Base-by-base conservation (phyloP, 2,888 invertebrate genomes). In the Patella ulyssiponensis region DNA sequence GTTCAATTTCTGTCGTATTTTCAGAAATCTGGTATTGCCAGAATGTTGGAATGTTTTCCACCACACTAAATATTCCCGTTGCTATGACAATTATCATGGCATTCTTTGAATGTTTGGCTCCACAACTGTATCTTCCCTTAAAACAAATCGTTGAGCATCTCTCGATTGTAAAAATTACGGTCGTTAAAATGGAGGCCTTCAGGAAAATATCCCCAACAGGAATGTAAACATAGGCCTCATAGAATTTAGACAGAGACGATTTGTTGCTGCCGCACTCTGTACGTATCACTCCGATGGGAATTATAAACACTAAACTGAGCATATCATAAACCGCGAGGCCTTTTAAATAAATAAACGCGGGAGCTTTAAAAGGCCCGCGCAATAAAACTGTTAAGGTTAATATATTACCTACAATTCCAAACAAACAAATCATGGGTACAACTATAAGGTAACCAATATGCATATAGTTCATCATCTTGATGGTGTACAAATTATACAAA, bases 31-130 rank as follows among this genome's bases (percentile, higher is more conserved):
- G 12, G 56, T 69, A 56, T 23, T 75, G 54, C 78, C 76, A 80
- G 53, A 80, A 71, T 0, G 80, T 78, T 2, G 80, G 80, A n/a
- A 80, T 23, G 74, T 80, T 80, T 70, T 80, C 78, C 70, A 80
- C 11, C 1, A 70, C 17, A 20, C 73, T 69, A 33, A 76, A n/a
- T 23, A 74, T 11, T 9, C 76, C 73, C 17, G 76, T 76, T 12
- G 64, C 52, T 0, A 73, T 56, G 27, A 77, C 64, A 4, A 44
- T 20, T 5, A 64, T 14, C 5, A 76, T 56, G 7, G 76, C 69
- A 23, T 69, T 64, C 44, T 44, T 44, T 44, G 44, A 44, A 44
- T 44, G 44, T 44, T 44, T 44, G 44, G 44, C 44, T 7, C 44
- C 44, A 44, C 44, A 44, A 7, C 44, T 44, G 44, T 9, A 44